Evolutionary conservation across 2,797 vertebrate species (phyloP).

Genomic region (Silurus aristotelis): DNA sequence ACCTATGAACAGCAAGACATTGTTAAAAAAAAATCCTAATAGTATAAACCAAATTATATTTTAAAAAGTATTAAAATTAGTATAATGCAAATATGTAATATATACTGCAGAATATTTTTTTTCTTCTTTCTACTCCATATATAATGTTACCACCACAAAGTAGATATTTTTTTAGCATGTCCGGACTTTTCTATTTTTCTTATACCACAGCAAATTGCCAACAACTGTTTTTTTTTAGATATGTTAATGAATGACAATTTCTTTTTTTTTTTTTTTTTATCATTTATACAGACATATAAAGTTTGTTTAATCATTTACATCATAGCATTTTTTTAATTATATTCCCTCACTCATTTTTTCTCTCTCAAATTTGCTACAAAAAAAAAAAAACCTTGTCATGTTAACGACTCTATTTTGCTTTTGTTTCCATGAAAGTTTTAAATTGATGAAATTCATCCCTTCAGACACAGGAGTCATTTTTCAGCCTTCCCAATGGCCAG

Average conservation of each 20-base stretch:
- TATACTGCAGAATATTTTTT: neutral
- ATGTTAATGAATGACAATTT: neutral
- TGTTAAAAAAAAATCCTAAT: neutral
- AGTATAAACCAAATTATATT: no score
- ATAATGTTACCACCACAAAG: neutral
- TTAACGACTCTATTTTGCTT: neutral
- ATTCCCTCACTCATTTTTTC: neutral
- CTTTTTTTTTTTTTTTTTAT: neutral
- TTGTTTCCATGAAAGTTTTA: neutral
- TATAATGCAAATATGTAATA: neutral
- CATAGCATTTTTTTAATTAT: neutral
- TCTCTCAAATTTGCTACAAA: neutral
- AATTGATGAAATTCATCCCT: neutral
- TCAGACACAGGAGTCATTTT: neutral
- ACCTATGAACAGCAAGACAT: neutral
- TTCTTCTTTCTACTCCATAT: neutral
- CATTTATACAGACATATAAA: neutral
- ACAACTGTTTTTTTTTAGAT: neutral
- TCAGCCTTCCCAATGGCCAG: neutral
- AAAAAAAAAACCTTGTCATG: neutral
- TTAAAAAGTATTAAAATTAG: no score
- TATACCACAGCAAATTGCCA: neutral
- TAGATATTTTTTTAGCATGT: neutral
- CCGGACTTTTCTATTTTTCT: neutral
- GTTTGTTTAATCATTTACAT: neutral